These are phyloP conservation scores for Tortrix viridana DNA, from an alignment of 2,888 invertebrate species.

Conservation along the genomic window DNA sequence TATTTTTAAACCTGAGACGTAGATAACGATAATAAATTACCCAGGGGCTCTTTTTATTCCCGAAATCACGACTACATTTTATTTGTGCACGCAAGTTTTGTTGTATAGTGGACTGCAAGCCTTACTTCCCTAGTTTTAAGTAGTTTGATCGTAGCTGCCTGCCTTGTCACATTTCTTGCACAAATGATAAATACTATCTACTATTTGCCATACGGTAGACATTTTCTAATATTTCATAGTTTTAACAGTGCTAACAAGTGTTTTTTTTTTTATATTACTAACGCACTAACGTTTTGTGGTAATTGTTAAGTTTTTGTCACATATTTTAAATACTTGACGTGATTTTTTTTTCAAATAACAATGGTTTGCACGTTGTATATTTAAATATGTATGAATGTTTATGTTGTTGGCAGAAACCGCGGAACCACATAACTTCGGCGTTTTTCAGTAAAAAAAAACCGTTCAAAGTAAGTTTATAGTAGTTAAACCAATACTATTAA, in stretches of 20 bases:
- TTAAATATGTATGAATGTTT: slow-evolving; percentile 56
- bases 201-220: slow-evolving; percentile 14
- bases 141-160: slow-evolving; percentile 15
- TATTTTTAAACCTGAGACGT: too few relatives aligned
- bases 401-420: slow-evolving; percentile 66
- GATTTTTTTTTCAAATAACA: slow-evolving; percentile 7
- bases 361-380: slow-evolving; percentile 47
- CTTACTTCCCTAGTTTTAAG: slow-evolving; percentile 13
- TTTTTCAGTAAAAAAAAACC: slow-evolving; percentile 58
- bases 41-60: too few relatives aligned
- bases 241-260: slow-evolving; percentile 8
- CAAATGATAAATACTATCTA: slow-evolving; percentile 20
- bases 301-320: slow-evolving; percentile 7
- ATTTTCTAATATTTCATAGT: background rate
- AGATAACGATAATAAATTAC: too few relatives aligned
- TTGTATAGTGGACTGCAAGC: slow-evolving; percentile 18
- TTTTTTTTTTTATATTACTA: slow-evolving; percentile 21
- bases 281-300: slow-evolving; percentile 15
- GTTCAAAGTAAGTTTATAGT: slow-evolving; percentile 62
- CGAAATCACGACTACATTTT: background rate
- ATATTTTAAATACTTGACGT: background rate
- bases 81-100: slow-evolving; percentile 4
- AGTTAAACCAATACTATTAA: slow-evolving; percentile 33
- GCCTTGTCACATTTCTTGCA: slow-evolving; percentile 20
- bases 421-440: slow-evolving; percentile 56